These are phyloP conservation scores for Taenioides sp. DNA, from an alignment of 2,797 vertebrate genomes.

Conservation along the genomic window DNA sequence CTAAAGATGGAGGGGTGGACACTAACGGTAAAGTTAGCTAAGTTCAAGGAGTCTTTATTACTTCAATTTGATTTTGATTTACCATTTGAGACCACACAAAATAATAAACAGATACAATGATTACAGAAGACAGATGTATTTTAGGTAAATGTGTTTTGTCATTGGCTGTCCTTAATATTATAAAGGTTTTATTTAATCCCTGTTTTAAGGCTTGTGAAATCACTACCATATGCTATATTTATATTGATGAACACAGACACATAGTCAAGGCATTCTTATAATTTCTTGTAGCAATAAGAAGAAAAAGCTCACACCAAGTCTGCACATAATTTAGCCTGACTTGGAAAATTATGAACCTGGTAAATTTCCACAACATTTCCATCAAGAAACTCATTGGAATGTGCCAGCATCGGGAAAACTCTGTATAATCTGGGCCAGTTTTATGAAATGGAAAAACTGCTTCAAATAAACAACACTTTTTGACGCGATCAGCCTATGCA, in stretches of 20 bases:
- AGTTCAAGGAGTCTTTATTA: no score
- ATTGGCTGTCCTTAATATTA: no score
- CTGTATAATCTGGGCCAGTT: slow-evolving; percentile 53
- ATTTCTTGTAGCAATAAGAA: background rate
- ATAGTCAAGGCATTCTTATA: background rate
- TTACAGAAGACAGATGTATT: background rate
- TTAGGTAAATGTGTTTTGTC: background rate
- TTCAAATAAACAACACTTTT: slow-evolving; percentile 32
- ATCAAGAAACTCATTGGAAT: slow-evolving; percentile 32
- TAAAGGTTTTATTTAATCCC: no score
- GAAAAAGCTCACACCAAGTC: slow-evolving; percentile 5
- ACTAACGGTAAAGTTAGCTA: background rate
- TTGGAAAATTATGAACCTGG: slow-evolving; percentile 22
- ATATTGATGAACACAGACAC: no score
- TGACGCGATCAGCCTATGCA: slow-evolving; percentile 16
- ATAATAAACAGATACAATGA: no score
- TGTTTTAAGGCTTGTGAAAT: no score
- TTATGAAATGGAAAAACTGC: slow-evolving; percentile 53
- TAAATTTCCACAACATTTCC: slow-evolving; percentile 37
- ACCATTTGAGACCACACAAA: no score
- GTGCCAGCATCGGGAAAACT: slow-evolving; percentile 40
- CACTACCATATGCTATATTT: no score
- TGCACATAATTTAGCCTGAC: background rate
- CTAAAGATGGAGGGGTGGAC: background rate
- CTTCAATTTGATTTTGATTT: no score